Base-by-base conservation (phyloP, 2,888 invertebrate species). In the Ceriagrion tenellum region DNA sequence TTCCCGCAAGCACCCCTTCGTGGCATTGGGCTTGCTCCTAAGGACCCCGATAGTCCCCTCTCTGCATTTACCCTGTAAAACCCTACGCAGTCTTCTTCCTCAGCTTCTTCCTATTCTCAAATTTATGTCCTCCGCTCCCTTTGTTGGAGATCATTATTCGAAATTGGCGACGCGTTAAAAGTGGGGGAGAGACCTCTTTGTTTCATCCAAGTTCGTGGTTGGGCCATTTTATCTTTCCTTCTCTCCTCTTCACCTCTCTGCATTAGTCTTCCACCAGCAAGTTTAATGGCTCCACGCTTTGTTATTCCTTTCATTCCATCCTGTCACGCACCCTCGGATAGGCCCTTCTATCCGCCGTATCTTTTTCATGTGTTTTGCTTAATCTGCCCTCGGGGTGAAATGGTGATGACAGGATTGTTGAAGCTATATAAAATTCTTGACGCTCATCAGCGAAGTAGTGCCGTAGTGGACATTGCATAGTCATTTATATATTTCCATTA, bases 81-180 rank as follows among this genome's bases (percentile, higher is more conserved):
- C 81, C 18, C 26, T 81, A 18, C 35, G 35, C 35, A 18, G 81
- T 81, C 81, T 81, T 16, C 81, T 81, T 35, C 16, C 35, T 81
- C 35, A 10, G 69, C 69, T 69, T 69, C 23, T 69, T 69, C 69
- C 69, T 69, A 35, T 81, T 81, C 81, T 35, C 12, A 81, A 35
- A 81, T 81, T 81, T 81, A 81, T 35, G 81, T 81, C 30, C 81
- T 35, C 81, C 35, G 35, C 30, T 81, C 81, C 81, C 35, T 69
- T 81, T 81, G 81, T 81, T 35, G 35, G 35, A 35, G 35, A 81
- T 35, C n/a, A 81, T 81, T 81, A 81, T 81, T 81, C 81, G 30
- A 18, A 81, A 81, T 69, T 81, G 81, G 81, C 81, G 81, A 81
- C 81, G 81, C 81, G 81, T 81, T 81, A 81, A 81, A 81, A 81